phyloP scores from a whole-genome alignment of 2,888 invertebrate species.

The Troides oblongomaculatus region DNA sequence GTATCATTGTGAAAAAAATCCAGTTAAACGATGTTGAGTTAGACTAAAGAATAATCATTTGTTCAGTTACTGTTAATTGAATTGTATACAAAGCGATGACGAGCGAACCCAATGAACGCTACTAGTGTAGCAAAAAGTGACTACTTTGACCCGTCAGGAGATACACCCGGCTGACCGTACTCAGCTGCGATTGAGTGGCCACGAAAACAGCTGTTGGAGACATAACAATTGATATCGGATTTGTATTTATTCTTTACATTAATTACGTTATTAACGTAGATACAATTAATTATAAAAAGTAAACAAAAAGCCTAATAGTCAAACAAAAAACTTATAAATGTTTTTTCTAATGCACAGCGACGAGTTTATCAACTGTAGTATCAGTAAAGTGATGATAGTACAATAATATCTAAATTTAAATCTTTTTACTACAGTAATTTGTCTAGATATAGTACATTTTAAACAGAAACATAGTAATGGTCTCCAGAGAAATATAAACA shows the following conservation, averaged over 20 bases:
- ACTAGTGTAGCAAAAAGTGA: conserved; percentile 55
- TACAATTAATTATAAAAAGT: no score
- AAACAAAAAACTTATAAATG: no score
- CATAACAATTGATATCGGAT: conserved; percentile 4
- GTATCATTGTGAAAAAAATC: neutral
- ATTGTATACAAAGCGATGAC: conserved; percentile 31
- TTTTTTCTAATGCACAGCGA: no score
- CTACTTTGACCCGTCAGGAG: conserved; percentile 67
- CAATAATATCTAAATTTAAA: no score
- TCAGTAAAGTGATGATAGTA: no score
- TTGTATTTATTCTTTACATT: neutral
- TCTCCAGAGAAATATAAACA: no score
- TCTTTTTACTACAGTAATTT: no score
- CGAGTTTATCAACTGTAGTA: no score
- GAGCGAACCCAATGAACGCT: conserved; percentile 47
- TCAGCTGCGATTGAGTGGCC: conserved; percentile 46
- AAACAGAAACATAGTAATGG: no score
- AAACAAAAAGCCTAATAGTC: no score
- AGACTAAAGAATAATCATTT: neutral
- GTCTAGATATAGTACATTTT: no score
- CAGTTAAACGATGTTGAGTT: neutral
- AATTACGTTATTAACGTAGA: neutral
- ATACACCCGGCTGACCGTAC: conserved; percentile 66
- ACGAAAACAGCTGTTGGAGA: conserved; percentile 5
- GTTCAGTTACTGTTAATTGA: neutral